phyloP scores from a whole-genome alignment of 2,888 invertebrate genomes.

The Branchipolynoe longqiensis region DNA sequence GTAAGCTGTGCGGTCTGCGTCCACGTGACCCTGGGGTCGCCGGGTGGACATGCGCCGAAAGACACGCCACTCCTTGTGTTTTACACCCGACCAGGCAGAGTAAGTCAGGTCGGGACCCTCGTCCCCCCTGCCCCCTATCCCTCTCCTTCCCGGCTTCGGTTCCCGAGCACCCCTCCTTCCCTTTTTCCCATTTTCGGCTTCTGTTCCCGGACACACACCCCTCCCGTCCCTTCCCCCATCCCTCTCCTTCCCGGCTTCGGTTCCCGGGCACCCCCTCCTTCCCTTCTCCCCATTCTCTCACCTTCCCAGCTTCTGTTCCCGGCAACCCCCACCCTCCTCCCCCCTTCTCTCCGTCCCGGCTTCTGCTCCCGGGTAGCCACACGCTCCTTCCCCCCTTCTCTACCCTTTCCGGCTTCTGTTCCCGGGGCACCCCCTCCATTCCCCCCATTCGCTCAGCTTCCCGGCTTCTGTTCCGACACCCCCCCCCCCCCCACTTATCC shows the following conservation, averaged over 20 bases:
- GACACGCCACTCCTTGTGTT: background rate
- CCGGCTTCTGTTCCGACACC: too few relatives aligned
- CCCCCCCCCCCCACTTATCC: too few relatives aligned
- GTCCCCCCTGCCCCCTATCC: background rate
- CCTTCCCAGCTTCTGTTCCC: too few relatives aligned
- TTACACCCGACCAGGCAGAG: background rate
- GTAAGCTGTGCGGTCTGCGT: constrained; percentile 1
- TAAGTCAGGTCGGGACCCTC: background rate
- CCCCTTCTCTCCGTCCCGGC: too few relatives aligned
- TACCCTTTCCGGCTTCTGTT: too few relatives aligned
- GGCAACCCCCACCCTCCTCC: too few relatives aligned
- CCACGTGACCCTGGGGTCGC: background rate
- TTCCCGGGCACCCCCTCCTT: background rate
- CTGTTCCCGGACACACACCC: background rate
- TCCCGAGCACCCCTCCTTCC: background rate
- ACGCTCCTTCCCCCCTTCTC: too few relatives aligned
- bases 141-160: background rate
- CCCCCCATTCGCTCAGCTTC: too few relatives aligned
- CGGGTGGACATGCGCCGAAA: background rate
- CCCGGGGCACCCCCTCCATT: too few relatives aligned
- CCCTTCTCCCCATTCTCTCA: background rate
- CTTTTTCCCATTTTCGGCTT: background rate
- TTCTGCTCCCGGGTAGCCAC: too few relatives aligned
- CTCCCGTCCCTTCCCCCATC: background rate
- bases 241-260: background rate